Conservation (phyloP, 2,113 vertebrate species). For the Acrocephalus kingi region DNA sequence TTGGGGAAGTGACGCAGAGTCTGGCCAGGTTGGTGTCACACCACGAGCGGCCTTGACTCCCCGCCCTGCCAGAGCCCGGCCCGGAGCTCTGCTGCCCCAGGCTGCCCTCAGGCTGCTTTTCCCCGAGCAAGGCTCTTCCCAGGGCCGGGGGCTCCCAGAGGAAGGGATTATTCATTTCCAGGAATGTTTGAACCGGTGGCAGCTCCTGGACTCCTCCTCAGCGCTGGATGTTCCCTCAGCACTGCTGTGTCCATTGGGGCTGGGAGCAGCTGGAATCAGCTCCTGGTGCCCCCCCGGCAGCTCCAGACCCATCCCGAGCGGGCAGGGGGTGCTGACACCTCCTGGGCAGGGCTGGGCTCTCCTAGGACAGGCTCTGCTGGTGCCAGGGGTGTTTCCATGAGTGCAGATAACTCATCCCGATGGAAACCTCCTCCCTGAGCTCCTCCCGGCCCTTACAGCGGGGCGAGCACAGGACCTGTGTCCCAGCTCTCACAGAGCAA, state of each 20-base stretch:
- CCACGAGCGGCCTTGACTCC: background rate
- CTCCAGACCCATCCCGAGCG: background rate
- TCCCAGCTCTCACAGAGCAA: background rate
- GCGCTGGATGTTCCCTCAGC: background rate
- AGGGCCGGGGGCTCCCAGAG: background rate
- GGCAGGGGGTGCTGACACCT: background rate
- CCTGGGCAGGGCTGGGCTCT: background rate
- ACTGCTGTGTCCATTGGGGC: background rate
- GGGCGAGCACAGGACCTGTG: background rate
- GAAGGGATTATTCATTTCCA: slow-evolving; percentile 48
- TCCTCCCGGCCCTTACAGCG: fast-evolving
- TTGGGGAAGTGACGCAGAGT: background rate
- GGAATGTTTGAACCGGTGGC: background rate
- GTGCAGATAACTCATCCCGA: fast-evolving
- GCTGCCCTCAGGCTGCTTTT: background rate
- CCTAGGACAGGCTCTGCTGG: background rate
- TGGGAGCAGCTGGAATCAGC: background rate
- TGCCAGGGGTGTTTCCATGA: background rate
- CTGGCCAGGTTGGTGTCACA: background rate
- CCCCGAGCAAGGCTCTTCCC: background rate
- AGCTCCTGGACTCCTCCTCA: slow-evolving; percentile 12
- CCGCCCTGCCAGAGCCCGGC: background rate
- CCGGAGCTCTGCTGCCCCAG: fast-evolving
- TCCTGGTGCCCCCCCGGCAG: background rate
- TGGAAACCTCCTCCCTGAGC: background rate